A percentile compares a stretch with the other conserved stretches of the same genome.
These are phyloP conservation scores for Pterois miles DNA, from an alignment of 2,797 vertebrate species.

Conservation along the genomic window DNA sequence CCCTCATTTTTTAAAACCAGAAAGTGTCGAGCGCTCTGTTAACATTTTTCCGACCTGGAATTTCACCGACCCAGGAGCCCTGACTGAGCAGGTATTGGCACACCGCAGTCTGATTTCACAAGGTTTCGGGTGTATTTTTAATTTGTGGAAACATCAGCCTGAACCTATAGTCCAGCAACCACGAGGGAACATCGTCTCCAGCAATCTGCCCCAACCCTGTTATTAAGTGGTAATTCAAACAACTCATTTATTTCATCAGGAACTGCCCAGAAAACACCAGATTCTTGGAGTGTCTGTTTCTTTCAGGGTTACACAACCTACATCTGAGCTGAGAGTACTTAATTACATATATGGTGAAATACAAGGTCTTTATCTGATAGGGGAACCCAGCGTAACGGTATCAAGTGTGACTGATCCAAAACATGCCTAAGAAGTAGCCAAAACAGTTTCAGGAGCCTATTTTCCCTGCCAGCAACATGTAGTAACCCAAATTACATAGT, in stretches of 20 bases:
- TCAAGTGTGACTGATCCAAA: neutral
- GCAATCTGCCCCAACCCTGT: conserved; percentile 72
- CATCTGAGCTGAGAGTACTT: neutral
- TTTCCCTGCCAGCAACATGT: neutral
- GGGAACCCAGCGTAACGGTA: neutral
- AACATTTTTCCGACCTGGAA: conserved; percentile 70
- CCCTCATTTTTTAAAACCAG: conserved; percentile 31
- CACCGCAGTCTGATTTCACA: conserved; percentile 70
- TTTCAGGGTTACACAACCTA: conserved; percentile 29
- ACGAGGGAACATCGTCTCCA: conserved; percentile 77
- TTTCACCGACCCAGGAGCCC: conserved; percentile 61
- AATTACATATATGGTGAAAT: neutral
- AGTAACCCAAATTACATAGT: neutral
- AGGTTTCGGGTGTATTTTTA: conserved; percentile 77
- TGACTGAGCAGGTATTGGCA: conserved; percentile 75
- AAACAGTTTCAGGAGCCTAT: neutral
- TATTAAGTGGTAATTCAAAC: conserved; percentile 80
- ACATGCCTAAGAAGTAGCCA: neutral
- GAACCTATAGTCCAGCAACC: conserved; percentile 75
- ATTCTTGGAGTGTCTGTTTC: conserved; percentile 33
- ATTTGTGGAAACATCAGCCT: conserved; percentile 79
- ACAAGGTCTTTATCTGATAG: conserved; percentile 7
- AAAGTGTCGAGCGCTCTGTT: conserved; percentile 43
- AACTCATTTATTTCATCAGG: conserved; percentile 70
- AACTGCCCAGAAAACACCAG: conserved; percentile 47